Evolutionary conservation across 2,888 invertebrate species (phyloP).

Genomic region (Ommatoiulus sabulosus): DNA sequence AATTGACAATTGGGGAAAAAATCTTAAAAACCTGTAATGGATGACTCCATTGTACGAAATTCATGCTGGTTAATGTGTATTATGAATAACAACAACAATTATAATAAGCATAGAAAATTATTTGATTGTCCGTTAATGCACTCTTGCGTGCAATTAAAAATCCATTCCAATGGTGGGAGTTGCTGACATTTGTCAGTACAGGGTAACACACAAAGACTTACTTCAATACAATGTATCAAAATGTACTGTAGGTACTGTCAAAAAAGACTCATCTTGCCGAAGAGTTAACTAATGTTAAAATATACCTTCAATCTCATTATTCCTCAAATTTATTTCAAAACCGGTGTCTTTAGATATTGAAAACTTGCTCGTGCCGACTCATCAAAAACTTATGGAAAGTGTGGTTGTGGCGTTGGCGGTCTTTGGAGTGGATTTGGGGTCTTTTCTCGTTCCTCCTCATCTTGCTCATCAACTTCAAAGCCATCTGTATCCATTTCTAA

Average conservation of each 20-base stretch:
- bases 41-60: background rate
- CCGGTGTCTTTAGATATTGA: background rate
- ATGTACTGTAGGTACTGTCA: background rate
- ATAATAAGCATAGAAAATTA: constrained; percentile 17
- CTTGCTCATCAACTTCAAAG: constrained; percentile 61
- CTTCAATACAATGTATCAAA: constrained; percentile 34
- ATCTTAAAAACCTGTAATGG: background rate
- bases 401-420: constrained; percentile 18
- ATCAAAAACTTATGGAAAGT: background rate
- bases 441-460: constrained; percentile 53
- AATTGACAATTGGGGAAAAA: background rate
- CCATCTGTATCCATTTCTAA: constrained; percentile 61
- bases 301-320: background rate
- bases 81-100: constrained; percentile 35
- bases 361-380: background rate
- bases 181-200: background rate
- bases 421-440: constrained; percentile 38
- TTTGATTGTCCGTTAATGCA: constrained; percentile 19
- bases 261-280: background rate
- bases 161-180: background rate
- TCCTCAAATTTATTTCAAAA: background rate
- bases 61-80: background rate
- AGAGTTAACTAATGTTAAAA: constrained; percentile 16
- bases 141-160: background rate
- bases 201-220: background rate